Base-by-base conservation (phyloP, 2,888 invertebrate genomes). In the Eugnorisma glareosa region DNA sequence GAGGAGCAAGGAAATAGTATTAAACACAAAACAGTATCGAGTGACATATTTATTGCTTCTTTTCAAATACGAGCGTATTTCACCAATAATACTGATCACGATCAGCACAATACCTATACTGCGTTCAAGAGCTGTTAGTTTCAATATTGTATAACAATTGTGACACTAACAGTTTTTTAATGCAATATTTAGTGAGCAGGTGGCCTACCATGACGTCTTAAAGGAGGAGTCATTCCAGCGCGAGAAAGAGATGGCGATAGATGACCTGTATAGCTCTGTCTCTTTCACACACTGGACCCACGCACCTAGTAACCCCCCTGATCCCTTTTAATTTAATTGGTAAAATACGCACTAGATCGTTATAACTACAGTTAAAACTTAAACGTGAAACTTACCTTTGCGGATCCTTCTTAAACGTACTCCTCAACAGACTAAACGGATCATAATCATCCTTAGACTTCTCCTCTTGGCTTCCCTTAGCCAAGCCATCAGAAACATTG, bases 401-500 rank as follows among this genome's bases (percentile, higher is more conserved):
- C 28, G 81, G 76, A 35, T 79, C 81, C 45, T 89, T 89, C 63
- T 89, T 94, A 83, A 97, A 95, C 4, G 95, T 95, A 86, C 95
- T 96, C 54, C 96, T 86, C 72, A 96, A 89, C 67, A 96, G 64
- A 43, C 87, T 92, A 89, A 95, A 93, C 0, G 96, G 97, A 74
- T 97, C 97, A 73, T 96, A 96, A 0, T 90, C 94, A 24, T 91
- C 92, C 24, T 87, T 87, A 18, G 77, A 37, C 66, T 54, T 80
- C 40, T 83, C 82, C 40, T 83, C 82, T 6, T 73, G 73, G 15
- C n/a, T 45, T 7, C 72, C 45, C 24, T 86, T 88, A 3, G 77
- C 71, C 7, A 89, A 83, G 7, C 87, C 89, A 6, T 88, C 90
- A 5, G 86, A 77, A 3, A 90, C 82, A 75, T 89, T 86, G 45